phyloP scores from a whole-genome alignment of 2,113 vertebrate species.

The Leucoraja erinaceus region DNA sequence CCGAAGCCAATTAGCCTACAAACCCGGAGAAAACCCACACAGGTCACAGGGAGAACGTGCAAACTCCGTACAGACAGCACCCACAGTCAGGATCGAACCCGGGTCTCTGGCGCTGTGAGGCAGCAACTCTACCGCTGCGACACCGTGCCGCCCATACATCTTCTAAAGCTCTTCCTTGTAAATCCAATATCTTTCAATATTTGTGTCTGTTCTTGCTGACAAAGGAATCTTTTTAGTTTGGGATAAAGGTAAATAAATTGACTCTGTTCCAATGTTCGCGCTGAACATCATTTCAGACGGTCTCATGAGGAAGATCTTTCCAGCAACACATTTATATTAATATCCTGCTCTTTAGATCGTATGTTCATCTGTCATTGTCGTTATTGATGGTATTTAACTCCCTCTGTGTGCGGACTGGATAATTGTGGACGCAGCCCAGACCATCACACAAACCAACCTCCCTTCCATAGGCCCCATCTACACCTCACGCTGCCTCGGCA shows the following conservation, averaged over 20 bases:
- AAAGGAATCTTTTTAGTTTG: background rate
- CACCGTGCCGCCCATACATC: background rate
- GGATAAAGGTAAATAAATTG: slow-evolving; percentile 15
- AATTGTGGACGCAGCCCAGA: background rate
- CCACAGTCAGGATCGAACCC: too few relatives aligned
- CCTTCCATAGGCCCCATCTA: too few relatives aligned
- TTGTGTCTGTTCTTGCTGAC: slow-evolving; percentile 4
- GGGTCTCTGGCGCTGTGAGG: too few relatives aligned
- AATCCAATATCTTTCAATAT: slow-evolving; percentile 11
- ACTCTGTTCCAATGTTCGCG: slow-evolving; percentile 26
- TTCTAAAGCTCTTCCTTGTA: background rate
- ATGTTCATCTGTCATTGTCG: background rate
- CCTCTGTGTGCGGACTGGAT: background rate
- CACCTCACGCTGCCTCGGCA: too few relatives aligned
- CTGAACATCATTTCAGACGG: slow-evolving; percentile 3
- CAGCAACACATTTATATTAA: slow-evolving; percentile 26
- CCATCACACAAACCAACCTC: too few relatives aligned
- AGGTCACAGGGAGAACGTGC: too few relatives aligned
- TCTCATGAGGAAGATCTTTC: slow-evolving; percentile 1
- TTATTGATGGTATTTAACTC: slow-evolving; percentile 1
- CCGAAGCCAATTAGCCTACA: too few relatives aligned
- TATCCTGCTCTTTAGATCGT: slow-evolving; percentile 14
- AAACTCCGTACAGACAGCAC: too few relatives aligned
- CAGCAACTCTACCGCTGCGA: too few relatives aligned
- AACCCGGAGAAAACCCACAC: too few relatives aligned